Evolutionary conservation across 2,113 vertebrate genomes (phyloP), one percentile per base, ranked within the genome.

Genomic region (Sceloporus undulatus): DNA sequence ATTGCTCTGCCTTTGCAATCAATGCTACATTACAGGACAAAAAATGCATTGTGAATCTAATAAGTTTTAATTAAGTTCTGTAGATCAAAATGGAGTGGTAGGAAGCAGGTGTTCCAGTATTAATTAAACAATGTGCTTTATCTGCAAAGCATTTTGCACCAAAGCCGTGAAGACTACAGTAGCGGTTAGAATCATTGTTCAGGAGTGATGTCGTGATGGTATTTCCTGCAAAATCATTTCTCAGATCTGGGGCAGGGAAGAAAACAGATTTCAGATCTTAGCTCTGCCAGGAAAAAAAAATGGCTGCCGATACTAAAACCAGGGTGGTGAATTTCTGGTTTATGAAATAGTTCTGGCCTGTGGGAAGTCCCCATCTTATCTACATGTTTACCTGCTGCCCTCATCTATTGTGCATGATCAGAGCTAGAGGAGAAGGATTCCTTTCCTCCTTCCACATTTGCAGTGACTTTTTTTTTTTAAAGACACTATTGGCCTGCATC

Each of bases 11-110:
- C 88, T 94, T 91, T 90, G 89, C 78, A 85, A 90, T 94, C 90
- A 91, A 94, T 92, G 92, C 78, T 93, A 79, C 90, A 94, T 95
- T 92, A 86, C 81, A 73, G 13, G 21, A 27, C 62, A 27, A 5
- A 10, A 92, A 77, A 79, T 88, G 34, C 90, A 87, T 85, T 95
- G 84, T 74, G 66, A 88, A 92, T 92, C 92, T 93, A 90, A 88
- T 94, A 78, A 73, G 86, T 90, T 92, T 88, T 94, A 94, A 95
- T 95, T 95, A 91, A 91, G 93, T 94, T 95, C 84, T 88, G 48
- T 85, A 59, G 89, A 68, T 54, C 65, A 86, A 1, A 2, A 90
- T 29, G 88, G 48, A 93, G 5, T 56, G 29, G 83, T 91, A 78
- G 80, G 89, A 90, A 89, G 65, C 90, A 92, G 90, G 82, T 95